Evolutionary conservation across 2,797 vertebrate genomes (phyloP), one percentile per base, ranked within the genome.

Genomic region (Pelochelys cantorii): DNA sequence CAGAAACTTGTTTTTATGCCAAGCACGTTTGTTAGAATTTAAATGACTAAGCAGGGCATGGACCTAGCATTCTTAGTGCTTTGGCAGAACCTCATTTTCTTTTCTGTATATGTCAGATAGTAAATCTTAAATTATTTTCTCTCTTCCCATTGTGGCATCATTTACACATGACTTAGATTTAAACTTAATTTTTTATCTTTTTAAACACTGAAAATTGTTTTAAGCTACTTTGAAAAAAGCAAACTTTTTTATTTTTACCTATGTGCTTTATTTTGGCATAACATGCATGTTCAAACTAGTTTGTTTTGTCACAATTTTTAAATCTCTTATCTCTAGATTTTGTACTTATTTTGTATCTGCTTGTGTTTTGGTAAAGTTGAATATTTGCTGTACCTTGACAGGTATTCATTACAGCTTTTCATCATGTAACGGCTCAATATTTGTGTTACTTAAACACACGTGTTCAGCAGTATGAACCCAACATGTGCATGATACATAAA

Each of bases 11-110:
- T 81, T 57, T 37, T 79, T 62, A 37, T 78, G 78, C 3, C 1
- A 85, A 84, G 48, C 77, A 65, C 2, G 23, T 78, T 92, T 86
- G n/a, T 81, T 94, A n/a, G 89, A 88, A 93, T 92, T 31, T 79
- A 83, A 88, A n/a, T 90, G 83, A 55, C 89, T 84, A 71, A 65
- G 55, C 53, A 83, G 23, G 4, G 1, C 22, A 68, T 60, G 77
- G 71, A 95, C 65, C 80, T 83, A 90, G 59, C 3, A 56, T 79
- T 57, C 78, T 54, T 79, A 17, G 37, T 83, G 34, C 34, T 93
- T 85, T 3, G 14, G 5, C 56, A 37, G 75, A 22, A 52, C 29
- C 74, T 87, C n/a, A 54, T 90, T 89, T 54, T 84, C 34, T 82
- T 94, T 62, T 93, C 53, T 15, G 27, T 85, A 62, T 81, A 68